A percentile compares a stretch with the other conserved stretches of the same genome.
These are phyloP conservation scores for Cistogaster globosa DNA, from an alignment of 2,888 invertebrate species.

Conservation along the genomic window DNA sequence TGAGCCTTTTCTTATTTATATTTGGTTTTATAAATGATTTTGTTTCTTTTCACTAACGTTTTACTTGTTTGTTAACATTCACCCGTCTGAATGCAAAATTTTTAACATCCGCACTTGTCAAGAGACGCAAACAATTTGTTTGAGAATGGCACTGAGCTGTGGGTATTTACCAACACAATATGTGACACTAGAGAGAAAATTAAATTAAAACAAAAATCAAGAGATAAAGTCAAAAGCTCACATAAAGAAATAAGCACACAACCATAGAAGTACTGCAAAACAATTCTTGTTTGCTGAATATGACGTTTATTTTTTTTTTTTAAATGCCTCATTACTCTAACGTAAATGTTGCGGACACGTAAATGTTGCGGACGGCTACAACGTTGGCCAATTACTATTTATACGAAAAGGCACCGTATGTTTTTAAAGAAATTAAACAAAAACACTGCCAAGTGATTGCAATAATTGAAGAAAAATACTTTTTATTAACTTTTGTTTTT, in stretches of 20 bases:
- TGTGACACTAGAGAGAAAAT: conserved; percentile 38
- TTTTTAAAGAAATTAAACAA: too few species aligned
- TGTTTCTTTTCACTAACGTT: conserved; percentile 44
- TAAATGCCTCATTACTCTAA: too few species aligned
- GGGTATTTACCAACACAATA: conserved; percentile 51
- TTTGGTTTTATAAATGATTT: conserved; percentile 35
- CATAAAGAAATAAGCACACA: neutral
- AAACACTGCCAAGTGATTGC: too few species aligned
- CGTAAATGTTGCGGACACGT: too few species aligned
- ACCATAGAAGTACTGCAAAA: too few species aligned
- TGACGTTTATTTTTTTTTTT: too few species aligned
- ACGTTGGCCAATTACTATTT: too few species aligned
- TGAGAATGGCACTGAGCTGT: conserved; percentile 51
- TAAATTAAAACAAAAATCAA: neutral
- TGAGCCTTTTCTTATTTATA: conserved; percentile 51
- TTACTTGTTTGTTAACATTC: conserved; percentile 28
- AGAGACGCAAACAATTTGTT: conserved; percentile 60
- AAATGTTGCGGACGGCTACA: too few species aligned
- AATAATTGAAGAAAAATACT: too few species aligned
- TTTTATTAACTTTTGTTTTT: too few species aligned
- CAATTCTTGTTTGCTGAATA: too few species aligned
- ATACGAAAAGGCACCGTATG: too few species aligned
- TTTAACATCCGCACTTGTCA: conserved; percentile 45
- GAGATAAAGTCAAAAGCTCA: conserved; percentile 35
- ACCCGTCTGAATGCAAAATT: neutral